Conservation (phyloP, 2,797 vertebrate species). For the Aeoliscus strigatus region DNA sequence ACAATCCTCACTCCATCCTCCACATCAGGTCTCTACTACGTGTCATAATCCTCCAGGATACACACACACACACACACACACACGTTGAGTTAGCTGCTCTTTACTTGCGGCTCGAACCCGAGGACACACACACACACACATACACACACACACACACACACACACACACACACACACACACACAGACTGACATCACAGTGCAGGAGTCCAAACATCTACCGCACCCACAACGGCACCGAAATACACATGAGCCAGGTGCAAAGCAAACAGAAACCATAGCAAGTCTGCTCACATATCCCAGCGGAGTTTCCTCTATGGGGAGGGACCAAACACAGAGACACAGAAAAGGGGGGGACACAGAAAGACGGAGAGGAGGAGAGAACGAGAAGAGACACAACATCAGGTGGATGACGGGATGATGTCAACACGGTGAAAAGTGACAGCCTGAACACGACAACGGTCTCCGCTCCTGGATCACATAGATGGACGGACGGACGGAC, state of each 20-base stretch:
- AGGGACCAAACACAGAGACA: conserved; percentile 59
- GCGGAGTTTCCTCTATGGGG: conserved; percentile 96
- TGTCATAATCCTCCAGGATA: conserved; percentile 13
- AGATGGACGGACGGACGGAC: too few relatives aligned
- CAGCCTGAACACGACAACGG: conserved; percentile 40
- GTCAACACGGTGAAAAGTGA: conserved; percentile 57
- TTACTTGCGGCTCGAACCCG: conserved; percentile 14
- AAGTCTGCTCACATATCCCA: conserved; percentile 98
- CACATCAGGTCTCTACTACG: conserved; percentile 28
- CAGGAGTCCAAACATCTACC: conserved; percentile 10
- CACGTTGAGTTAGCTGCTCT: conserved; percentile 14
- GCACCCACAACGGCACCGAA: conserved; percentile 38
- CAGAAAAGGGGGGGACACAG: conserved; percentile 62
- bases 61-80: conserved; percentile 13
- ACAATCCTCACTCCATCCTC: conserved; percentile 26
- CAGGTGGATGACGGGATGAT: conserved; percentile 57
- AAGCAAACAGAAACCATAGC: conserved; percentile 65
- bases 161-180: conserved; percentile 9
- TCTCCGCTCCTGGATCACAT: not conserved
- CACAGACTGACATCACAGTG: conserved; percentile 9
- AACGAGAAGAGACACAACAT: conserved; percentile 67
- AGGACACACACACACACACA: too few relatives aligned
- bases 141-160: too few relatives aligned
- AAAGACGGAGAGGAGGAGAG: conserved; percentile 66
- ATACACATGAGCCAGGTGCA: conserved; percentile 58